These are phyloP conservation scores for Nomada lathburiana DNA, from an alignment of 2,888 invertebrate species.

Conservation along the genomic window DNA sequence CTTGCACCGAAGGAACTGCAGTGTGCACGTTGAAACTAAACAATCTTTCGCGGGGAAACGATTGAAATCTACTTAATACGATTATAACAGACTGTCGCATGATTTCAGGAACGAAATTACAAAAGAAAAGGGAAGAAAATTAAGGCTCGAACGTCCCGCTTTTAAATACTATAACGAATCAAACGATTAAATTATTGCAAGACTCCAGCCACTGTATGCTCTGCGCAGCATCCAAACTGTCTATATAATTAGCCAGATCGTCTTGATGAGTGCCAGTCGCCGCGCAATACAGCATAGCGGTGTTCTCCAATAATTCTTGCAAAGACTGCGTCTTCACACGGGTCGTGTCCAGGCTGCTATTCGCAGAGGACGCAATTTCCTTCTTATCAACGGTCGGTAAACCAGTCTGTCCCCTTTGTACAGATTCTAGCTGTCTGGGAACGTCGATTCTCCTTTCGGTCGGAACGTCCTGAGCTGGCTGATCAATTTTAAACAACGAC, in stretches of 20 bases:
- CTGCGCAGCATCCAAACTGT: constrained; percentile 75
- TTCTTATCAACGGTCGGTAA: constrained; percentile 10
- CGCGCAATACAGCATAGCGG: constrained; percentile 80
- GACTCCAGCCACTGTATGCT: constrained; percentile 77
- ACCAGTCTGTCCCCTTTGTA: constrained; percentile 19
- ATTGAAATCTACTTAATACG: neutral
- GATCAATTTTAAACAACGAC: constrained; percentile 25
- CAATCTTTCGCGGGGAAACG: neutral
- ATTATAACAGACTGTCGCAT: neutral
- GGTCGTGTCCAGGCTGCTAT: neutral
- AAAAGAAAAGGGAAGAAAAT: neutral
- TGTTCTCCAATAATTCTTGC: constrained; percentile 78
- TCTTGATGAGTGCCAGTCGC: constrained; percentile 79
- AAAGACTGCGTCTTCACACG: constrained; percentile 47
- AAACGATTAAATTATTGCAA: constrained; percentile 51
- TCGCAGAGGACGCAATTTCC: neutral
- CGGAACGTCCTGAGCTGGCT: neutral
- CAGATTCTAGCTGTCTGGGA: constrained; percentile 7
- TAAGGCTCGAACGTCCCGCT: neutral
- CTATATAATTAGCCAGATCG: constrained; percentile 78
- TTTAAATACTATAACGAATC: neutral
- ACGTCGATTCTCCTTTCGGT: constrained; percentile 11
- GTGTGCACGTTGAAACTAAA: constrained; percentile 1
- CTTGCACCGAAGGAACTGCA: neutral
- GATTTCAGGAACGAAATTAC: no score